Percentiles rank a stretch among this genome's conserved stretches.
phyloP scores from a whole-genome alignment of 2,113 vertebrate genomes.

The Heptranchias perlo region DNA sequence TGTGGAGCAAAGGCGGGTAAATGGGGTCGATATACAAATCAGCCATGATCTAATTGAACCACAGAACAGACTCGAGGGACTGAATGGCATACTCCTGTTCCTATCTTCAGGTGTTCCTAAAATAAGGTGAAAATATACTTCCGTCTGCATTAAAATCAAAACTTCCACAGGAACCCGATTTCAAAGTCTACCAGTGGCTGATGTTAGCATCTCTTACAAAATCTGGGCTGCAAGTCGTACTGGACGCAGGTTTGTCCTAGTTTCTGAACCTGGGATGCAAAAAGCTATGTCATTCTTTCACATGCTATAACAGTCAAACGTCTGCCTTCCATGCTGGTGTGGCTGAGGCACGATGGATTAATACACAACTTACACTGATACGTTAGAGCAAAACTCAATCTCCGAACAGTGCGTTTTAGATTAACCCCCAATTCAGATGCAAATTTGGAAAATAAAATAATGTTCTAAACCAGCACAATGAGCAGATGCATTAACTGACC shows the following conservation, averaged over 20 bases:
- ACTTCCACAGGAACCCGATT: too few species aligned
- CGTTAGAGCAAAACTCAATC: background rate
- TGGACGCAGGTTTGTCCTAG: background rate
- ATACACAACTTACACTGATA: background rate
- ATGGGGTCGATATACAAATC: background rate
- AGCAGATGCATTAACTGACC: slow-evolving; percentile 54
- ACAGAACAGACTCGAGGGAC: too few species aligned
- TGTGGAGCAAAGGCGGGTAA: too few species aligned
- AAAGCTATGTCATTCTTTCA: background rate
- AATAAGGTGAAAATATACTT: background rate
- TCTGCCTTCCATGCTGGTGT: background rate
- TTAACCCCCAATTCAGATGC: background rate
- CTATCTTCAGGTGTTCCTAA: too few species aligned
- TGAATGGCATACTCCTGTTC: too few species aligned
- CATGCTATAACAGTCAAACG: too few species aligned
- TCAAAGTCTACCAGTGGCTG: background rate
- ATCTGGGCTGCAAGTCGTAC: background rate
- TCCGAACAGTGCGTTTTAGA: background rate
- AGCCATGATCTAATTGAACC: background rate
- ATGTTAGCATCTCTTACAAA: background rate
- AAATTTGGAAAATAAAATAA: slow-evolving; percentile 1
- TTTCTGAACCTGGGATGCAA: background rate
- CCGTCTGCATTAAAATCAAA: background rate
- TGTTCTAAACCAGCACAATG: background rate
- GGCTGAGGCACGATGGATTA: background rate